Evolutionary conservation across 2,113 vertebrate genomes (phyloP).

Genomic region (Xenus cinereus): DNA sequence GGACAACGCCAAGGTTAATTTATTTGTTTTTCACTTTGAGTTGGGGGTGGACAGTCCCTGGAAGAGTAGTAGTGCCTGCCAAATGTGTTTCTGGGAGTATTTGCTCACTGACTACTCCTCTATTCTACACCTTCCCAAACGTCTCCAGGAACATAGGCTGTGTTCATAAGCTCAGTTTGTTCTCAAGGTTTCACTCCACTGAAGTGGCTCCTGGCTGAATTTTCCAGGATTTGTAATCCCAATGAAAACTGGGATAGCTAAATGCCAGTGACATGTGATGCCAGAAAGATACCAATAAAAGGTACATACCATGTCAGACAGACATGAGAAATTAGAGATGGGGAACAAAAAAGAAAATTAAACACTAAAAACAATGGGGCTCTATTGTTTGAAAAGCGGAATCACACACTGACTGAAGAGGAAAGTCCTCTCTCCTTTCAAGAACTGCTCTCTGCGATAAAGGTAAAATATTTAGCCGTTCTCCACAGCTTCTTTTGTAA

Average conservation of each 20-base stretch:
- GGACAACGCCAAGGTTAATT: conserved; percentile 71
- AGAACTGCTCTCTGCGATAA: background rate
- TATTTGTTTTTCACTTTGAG: conserved; percentile 62
- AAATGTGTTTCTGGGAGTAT: background rate
- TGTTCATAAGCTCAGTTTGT: background rate
- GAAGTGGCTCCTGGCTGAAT: background rate
- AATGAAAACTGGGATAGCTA: background rate
- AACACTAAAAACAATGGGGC: background rate
- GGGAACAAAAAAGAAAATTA: background rate
- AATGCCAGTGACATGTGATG: background rate
- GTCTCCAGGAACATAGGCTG: background rate
- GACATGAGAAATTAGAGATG: background rate
- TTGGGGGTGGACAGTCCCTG: conserved; percentile 61
- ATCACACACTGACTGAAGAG: background rate
- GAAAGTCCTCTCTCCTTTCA: background rate
- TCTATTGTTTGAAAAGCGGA: background rate
- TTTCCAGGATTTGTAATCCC: background rate
- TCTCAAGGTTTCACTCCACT: background rate
- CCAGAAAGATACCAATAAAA: background rate
- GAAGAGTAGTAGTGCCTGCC: conserved; percentile 41
- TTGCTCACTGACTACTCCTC: background rate
- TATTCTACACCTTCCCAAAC: background rate
- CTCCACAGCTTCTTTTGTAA: background rate
- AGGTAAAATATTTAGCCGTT: background rate
- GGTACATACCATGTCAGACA: background rate